Evolutionary conservation across 1,140 invertebrate genomes (phyloP).

Genomic region (Cydia pomonella): DNA sequence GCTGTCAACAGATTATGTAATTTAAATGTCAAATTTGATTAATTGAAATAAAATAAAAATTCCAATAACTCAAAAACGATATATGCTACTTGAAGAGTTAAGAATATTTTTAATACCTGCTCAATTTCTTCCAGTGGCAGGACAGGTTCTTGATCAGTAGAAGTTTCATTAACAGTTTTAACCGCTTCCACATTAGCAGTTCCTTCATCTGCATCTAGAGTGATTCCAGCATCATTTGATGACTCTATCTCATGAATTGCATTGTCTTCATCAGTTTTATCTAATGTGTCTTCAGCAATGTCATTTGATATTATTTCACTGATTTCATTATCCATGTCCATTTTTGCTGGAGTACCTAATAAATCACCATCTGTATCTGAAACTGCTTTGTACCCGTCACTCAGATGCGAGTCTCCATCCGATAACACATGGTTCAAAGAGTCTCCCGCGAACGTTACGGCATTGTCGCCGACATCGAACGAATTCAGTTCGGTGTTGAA

Average conservation of each 20-base stretch:
- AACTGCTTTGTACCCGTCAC: slow-evolving; percentile 55
- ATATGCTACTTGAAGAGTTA: too few species aligned
- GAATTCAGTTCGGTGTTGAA: slow-evolving; percentile 59
- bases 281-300: slow-evolving; percentile 42
- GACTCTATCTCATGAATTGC: slow-evolving; percentile 50
- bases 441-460: slow-evolving; percentile 68
- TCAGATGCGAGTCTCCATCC: slow-evolving; percentile 67
- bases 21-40: too few species aligned
- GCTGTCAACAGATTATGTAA: too few species aligned
- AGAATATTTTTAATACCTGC: background rate
- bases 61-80: too few species aligned
- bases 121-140: background rate
- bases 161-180: slow-evolving; percentile 36
- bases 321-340: slow-evolving; percentile 45
- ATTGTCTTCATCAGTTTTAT: slow-evolving; percentile 56
- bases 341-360: slow-evolving; percentile 49
- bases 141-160: background rate
- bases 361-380: slow-evolving; percentile 62
- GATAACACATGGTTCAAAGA: slow-evolving; percentile 65
- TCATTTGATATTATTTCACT: slow-evolving; percentile 35
- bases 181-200: slow-evolving; percentile 20
- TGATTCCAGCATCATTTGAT: slow-evolving; percentile 59
- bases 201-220: slow-evolving; percentile 44
- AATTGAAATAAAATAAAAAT: too few species aligned
- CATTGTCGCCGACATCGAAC: slow-evolving; percentile 74